These are phyloP conservation scores for Taurulus bubalis DNA, from an alignment of 2,113 vertebrate species.

Conservation along the genomic window DNA sequence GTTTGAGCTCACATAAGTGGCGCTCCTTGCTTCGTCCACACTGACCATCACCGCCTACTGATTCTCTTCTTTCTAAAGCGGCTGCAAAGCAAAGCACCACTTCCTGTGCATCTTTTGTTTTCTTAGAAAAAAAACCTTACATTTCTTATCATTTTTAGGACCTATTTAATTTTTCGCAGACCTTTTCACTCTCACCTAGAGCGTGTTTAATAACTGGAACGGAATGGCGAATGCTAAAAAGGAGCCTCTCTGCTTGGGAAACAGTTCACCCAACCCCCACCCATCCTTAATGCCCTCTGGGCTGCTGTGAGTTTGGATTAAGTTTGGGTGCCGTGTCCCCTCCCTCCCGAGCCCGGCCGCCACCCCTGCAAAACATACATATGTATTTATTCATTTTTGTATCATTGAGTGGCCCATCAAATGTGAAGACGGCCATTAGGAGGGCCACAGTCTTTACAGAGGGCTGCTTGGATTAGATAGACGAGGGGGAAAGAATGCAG, in stretches of 20 bases:
- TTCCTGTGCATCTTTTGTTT: conserved; percentile 1
- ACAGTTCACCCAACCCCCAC: conserved; percentile 73
- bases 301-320: conserved; percentile 82
- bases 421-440: conserved; percentile 18
- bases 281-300: conserved; percentile 75
- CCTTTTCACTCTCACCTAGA: conserved; percentile 18
- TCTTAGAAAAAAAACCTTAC: background rate
- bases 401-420: conserved; percentile 29
- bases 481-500: conserved; percentile 13
- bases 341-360: conserved; percentile 46
- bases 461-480: conserved; percentile 8
- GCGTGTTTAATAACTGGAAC: conserved; percentile 52
- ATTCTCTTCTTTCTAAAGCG: background rate
- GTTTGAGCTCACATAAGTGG: background rate
- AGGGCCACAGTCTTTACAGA: conserved; percentile 1
- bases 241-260: conserved; percentile 68
- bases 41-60: background rate
- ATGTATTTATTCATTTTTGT: background rate
- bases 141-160: background rate
- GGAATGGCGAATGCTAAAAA: conserved; percentile 63
- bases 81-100: background rate
- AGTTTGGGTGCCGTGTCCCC: conserved; percentile 76
- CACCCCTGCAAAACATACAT: conserved; percentile 43
- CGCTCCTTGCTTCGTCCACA: conserved; percentile 1
- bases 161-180: background rate